Percentiles rank a stretch among this genome's conserved stretches.
phyloP scores from a whole-genome alignment of 2,888 invertebrate species.

The Netelia fuscicornis region DNA sequence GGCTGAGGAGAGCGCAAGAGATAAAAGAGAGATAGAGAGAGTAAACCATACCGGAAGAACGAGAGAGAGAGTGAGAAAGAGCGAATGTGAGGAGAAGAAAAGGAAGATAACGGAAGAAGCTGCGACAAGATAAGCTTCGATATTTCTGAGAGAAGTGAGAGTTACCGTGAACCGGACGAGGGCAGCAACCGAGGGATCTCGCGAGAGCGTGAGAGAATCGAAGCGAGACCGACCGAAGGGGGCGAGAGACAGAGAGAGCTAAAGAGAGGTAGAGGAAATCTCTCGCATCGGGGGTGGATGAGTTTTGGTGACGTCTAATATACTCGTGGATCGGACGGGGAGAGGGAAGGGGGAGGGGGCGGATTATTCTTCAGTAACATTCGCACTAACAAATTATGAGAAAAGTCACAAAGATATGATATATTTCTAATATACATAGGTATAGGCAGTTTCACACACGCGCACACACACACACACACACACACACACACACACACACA shows the following conservation, averaged over 20 bases:
- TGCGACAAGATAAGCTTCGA: constrained; percentile 57
- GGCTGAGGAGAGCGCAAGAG: not conserved
- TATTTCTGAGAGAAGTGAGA: constrained; percentile 8
- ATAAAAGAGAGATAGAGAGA: not conserved
- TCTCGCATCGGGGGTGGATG: constrained; percentile 41
- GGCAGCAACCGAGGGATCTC: constrained; percentile 66
- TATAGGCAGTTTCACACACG: constrained; percentile 22
- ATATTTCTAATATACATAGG: constrained; percentile 19
- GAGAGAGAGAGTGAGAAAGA: constrained; percentile 26
- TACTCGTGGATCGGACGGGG: constrained; percentile 59
- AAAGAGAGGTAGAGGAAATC: constrained; percentile 56
- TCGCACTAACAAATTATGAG: constrained; percentile 33
- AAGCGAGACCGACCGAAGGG: constrained; percentile 42
- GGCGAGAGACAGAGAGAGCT: constrained; percentile 46
- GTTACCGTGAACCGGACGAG: constrained; percentile 66
- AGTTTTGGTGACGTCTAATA: constrained; percentile 19
- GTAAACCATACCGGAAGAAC: not conserved
- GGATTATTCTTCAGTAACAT: constrained; percentile 28
- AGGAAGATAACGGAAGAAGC: constrained; percentile 65
- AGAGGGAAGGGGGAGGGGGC: not conserved
- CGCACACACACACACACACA: constrained; percentile 14
- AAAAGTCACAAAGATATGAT: constrained; percentile 5
- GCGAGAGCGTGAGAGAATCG: constrained; percentile 54
- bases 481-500: constrained; percentile 25
- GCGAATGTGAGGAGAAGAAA: constrained; percentile 64